These are phyloP conservation scores for Psittacula derbiana DNA, from an alignment of 2,797 vertebrate species.

Conservation along the genomic window DNA sequence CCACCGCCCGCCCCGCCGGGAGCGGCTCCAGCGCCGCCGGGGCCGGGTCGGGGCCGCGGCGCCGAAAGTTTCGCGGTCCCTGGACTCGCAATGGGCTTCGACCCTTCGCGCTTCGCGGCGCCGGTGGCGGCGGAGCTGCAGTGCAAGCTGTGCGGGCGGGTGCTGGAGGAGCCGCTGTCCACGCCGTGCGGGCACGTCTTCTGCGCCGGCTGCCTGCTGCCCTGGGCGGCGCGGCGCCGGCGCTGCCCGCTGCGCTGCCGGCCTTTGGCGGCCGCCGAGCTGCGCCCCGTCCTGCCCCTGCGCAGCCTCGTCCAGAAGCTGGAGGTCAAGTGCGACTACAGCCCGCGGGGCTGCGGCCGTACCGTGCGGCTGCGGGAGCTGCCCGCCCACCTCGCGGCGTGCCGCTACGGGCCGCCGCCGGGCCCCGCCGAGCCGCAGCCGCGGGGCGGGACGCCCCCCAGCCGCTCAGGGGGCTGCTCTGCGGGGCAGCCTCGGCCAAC, in stretches of 20 bases:
- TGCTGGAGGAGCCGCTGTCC: constrained; percentile 53
- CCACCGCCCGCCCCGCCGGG: neutral
- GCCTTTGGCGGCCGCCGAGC: constrained; percentile 4
- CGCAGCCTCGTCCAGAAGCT: constrained; percentile 31
- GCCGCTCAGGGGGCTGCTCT: constrained; percentile 38
- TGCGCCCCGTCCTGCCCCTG: constrained; percentile 30
- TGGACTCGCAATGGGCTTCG: constrained; percentile 23
- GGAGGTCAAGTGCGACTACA: constrained; percentile 38
- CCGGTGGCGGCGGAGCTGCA: constrained; percentile 36
- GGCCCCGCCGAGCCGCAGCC: neutral
- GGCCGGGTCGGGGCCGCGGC: neutral
- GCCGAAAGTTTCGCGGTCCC: neutral
- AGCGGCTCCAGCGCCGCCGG: neutral
- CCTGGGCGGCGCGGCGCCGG: constrained; percentile 32
- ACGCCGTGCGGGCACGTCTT: constrained; percentile 57
- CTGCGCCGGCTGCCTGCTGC: constrained; percentile 56
- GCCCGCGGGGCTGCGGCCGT: constrained; percentile 15
- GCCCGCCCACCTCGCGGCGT: constrained; percentile 40
- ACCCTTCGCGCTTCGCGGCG: constrained; percentile 26
- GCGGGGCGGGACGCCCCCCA: neutral
- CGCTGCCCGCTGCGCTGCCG: constrained; percentile 57
- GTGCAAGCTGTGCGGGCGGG: constrained; percentile 35
- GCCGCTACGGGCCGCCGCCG: constrained; percentile 45
- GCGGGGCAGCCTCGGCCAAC: neutral
- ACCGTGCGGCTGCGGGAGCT: constrained; percentile 22